Conservation (phyloP, 2,888 invertebrate genomes). For the Lasioglossum figueresi region DNA sequence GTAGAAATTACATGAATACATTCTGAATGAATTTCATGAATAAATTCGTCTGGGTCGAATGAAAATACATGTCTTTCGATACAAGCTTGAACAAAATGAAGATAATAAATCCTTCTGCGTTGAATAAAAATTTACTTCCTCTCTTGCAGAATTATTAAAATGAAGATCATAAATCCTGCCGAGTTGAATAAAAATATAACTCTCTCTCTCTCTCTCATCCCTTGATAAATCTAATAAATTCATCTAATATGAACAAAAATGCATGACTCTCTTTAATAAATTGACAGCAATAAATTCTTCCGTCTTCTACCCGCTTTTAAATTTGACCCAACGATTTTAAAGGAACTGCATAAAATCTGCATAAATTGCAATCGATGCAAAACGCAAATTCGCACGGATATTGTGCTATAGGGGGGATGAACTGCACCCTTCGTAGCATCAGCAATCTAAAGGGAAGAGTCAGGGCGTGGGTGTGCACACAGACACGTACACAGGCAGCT, state of each 20-base stretch:
- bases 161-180: neutral
- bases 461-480: neutral
- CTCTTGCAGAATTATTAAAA: neutral
- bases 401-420: neutral
- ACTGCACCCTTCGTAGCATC: neutral
- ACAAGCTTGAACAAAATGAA: neutral
- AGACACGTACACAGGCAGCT: neutral
- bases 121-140: neutral
- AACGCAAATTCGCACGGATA: neutral
- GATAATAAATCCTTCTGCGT: neutral
- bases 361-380: neutral
- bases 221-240: neutral
- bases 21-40: neutral
- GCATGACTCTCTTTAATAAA: neutral
- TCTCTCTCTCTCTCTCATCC: neutral
- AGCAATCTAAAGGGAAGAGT: neutral
- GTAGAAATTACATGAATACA: neutral
- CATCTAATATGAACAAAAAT: neutral
- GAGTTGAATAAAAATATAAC: neutral
- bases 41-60: neutral
- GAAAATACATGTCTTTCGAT: neutral
- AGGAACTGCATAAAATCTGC: neutral
- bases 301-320: neutral
- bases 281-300: neutral
- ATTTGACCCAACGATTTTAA: neutral